Conservation (phyloP, 2,113 vertebrate genomes). For the Ornithorhynchus anatinus region DNA sequence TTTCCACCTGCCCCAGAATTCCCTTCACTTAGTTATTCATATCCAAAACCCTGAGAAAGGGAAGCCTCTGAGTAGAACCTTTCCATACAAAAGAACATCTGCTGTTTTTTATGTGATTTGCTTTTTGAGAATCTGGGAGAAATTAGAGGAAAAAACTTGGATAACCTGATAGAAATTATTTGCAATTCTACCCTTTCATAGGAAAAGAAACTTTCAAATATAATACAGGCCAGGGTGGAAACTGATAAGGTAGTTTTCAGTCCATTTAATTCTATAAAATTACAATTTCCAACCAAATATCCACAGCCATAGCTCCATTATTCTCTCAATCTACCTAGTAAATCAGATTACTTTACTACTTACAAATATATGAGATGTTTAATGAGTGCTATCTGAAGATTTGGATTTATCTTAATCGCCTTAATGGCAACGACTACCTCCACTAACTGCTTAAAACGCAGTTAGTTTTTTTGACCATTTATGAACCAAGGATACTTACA, state of each 20-base stretch:
- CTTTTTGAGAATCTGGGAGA: not conserved
- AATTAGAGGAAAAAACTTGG: not conserved
- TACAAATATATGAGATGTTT: too few relatives aligned
- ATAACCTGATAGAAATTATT: conserved; percentile 1
- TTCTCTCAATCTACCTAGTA: not conserved
- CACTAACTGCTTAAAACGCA: not conserved
- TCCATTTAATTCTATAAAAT: too few relatives aligned
- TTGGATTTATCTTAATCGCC: too few relatives aligned
- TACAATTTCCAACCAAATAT: not conserved
- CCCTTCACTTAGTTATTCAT: not conserved
- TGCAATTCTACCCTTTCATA: not conserved
- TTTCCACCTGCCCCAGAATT: not conserved
- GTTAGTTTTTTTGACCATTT: not conserved
- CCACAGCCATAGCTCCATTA: not conserved
- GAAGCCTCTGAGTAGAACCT: not conserved
- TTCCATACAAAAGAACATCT: conserved; percentile 2
- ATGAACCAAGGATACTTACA: conserved; percentile 64
- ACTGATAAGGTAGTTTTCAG: not conserved
- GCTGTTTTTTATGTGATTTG: not conserved
- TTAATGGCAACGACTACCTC: too few relatives aligned
- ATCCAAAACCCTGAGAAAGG: not conserved
- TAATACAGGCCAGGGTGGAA: not conserved
- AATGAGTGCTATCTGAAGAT: too few relatives aligned
- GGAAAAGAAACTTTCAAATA: not conserved
- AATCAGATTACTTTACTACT: not conserved